These are phyloP conservation scores for Entomyzon cyanotis DNA, from an alignment of 2,113 vertebrate species.

Conservation along the genomic window DNA sequence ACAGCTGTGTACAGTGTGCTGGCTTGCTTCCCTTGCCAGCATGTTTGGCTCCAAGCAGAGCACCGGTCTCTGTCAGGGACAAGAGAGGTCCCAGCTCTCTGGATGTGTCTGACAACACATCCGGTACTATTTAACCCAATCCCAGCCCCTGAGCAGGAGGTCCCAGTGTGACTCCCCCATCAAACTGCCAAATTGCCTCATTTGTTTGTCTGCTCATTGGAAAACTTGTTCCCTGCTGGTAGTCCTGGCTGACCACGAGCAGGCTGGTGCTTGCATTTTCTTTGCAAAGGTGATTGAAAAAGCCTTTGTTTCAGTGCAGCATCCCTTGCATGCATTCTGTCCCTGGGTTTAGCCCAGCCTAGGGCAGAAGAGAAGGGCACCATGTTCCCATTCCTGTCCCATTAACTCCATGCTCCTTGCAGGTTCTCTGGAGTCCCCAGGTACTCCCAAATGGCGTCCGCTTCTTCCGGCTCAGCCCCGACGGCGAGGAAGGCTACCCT, in stretches of 20 bases:
- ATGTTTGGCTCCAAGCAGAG: not conserved
- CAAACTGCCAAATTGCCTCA: not conserved
- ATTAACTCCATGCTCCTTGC: not conserved
- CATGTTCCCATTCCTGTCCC: not conserved
- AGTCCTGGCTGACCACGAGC: not conserved
- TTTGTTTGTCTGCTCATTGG: not conserved
- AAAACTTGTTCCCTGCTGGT: not conserved
- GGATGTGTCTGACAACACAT: not conserved
- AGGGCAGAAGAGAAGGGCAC: not conserved
- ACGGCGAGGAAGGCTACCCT: constrained; percentile 91
- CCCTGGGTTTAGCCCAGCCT: not conserved
- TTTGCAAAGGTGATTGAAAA: not conserved
- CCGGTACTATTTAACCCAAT: not conserved
- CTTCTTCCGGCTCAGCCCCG: constrained; percentile 84
- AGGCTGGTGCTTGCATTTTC: not conserved
- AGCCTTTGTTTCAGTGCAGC: not conserved
- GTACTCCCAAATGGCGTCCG: constrained; percentile 78
- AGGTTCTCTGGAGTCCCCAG: constrained; percentile 87
- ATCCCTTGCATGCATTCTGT: not conserved
- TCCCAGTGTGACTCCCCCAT: accelerated
- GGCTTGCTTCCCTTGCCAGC: not conserved
- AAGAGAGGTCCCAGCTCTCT: not conserved
- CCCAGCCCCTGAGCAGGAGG: not conserved
- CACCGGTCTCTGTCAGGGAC: not conserved
- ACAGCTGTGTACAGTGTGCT: not conserved